Conservation (phyloP, 1,140 invertebrate genomes). For the Papilio helenus region DNA sequence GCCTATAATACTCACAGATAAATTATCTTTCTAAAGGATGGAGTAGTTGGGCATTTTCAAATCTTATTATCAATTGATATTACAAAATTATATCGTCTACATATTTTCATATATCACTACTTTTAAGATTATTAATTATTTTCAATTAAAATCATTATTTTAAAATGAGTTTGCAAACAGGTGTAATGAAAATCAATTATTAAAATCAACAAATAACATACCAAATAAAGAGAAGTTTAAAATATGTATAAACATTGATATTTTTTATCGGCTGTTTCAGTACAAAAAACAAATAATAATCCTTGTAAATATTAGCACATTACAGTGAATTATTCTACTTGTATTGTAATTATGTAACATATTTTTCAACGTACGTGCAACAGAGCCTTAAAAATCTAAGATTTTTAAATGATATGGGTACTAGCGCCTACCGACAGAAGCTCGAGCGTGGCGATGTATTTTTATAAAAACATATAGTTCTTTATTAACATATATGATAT, state of each 20-base stretch:
- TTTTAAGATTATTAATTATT: conserved; percentile 57
- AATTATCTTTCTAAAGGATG: too few relatives aligned
- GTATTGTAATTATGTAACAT: conserved; percentile 80
- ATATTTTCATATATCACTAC: conserved; percentile 63
- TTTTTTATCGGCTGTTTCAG: conserved; percentile 78
- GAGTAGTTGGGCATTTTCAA: conserved; percentile 62
- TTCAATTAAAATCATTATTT: conserved; percentile 57
- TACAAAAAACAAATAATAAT: conserved; percentile 74
- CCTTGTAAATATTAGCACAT: conserved; percentile 75
- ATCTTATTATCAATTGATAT: conserved; percentile 74
- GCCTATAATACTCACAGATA: too few relatives aligned
- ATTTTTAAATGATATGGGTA: conserved; percentile 80
- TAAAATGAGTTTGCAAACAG: conserved; percentile 45
- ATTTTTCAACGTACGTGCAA: conserved; percentile 76
- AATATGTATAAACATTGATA: conserved; percentile 53
- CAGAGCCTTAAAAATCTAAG: conserved; percentile 81
- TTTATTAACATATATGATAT: conserved; percentile 83
- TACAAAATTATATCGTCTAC: conserved; percentile 56
- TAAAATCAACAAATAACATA: conserved; percentile 5
- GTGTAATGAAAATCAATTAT: background rate
- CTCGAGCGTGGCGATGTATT: conserved; percentile 76
- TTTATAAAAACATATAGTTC: conserved; percentile 81
- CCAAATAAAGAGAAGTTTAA: conserved; percentile 45
- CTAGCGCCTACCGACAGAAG: conserved; percentile 72
- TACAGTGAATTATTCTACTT: conserved; percentile 76